Base-by-base conservation (phyloP, 2,113 vertebrate genomes). In the Saccopteryx leptura region DNA sequence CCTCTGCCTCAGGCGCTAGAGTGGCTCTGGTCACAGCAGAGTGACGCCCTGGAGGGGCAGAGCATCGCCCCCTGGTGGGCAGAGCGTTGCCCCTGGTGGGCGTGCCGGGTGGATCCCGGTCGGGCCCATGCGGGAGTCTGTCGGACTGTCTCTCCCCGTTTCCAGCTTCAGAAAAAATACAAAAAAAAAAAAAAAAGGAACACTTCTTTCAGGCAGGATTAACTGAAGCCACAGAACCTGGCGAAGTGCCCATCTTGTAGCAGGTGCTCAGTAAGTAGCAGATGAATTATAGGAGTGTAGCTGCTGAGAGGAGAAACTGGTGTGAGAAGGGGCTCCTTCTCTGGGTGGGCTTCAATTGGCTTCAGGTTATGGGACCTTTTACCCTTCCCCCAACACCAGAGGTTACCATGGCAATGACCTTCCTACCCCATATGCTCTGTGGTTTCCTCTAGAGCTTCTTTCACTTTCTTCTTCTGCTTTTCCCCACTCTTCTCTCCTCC, bases 391-490 rank as follows among this genome's bases (percentile, higher is more conserved):
- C 88, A 88, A 46, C 58, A 7, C 4, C 26, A 26, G 19, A 26
- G 65, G 74, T 95, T 90, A 87, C 92, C 76, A 82, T 74, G 74
- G 69, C 78, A 88, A 75, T 65, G 88, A 91, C 84, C 85, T 75
- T 90, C 76, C 82, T 92, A 75, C 89, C 90, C 81, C 60, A 68
- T 5, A 69, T 56, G 80, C 81, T 58, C 92, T 90, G 93, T 92
- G 95, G 96, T 95, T 97, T 97, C 96, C 95, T 88, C 71, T 88
- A 50, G 56, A 92, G 84, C 48, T 96, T 96, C 96, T 98, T 96
- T 97, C 95, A 75, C 91, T 97, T 97, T 96, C 97, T 96, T 97
- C 96, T 97, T 92, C 93, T 96, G 88, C 96, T 97, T 95, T 58
- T 10, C 24, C 15, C 46, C 33, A 68, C 58, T 26, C 23, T 26